These are phyloP conservation scores for Campylomormyrus numenius DNA, from an alignment of 2,113 vertebrate genomes.

Conservation along the genomic window DNA sequence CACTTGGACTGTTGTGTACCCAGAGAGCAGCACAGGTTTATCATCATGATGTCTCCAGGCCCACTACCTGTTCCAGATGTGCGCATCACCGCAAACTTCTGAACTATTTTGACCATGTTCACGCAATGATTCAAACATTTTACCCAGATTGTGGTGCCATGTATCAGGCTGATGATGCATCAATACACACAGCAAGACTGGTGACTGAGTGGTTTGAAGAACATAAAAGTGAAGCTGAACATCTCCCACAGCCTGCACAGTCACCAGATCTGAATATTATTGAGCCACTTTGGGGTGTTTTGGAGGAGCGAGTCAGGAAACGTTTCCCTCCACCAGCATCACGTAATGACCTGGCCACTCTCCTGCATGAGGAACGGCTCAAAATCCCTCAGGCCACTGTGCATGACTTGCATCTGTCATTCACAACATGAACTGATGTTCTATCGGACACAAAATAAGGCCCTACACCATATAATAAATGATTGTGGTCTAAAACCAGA, in stretches of 20 bases:
- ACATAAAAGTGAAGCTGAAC: neutral
- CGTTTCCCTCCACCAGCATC: neutral
- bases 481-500: neutral
- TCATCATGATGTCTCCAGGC: neutral
- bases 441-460: neutral
- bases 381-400: neutral
- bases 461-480: neutral
- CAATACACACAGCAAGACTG: neutral
- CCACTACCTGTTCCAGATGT: too few relatives aligned
- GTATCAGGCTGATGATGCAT: neutral
- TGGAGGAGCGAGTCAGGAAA: neutral
- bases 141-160: neutral
- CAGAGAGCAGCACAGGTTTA: neutral
- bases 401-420: neutral
- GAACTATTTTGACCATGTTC: neutral
- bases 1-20: neutral
- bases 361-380: neutral
- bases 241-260: neutral
- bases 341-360: neutral
- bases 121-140: neutral
- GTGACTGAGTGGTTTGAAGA: neutral
- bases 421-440: neutral
- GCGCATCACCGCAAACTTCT: neutral
- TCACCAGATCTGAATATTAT: neutral
- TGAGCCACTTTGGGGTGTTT: neutral